Base-by-base conservation (phyloP, 2,797 vertebrate species). In the Trachops cirrhosus region DNA sequence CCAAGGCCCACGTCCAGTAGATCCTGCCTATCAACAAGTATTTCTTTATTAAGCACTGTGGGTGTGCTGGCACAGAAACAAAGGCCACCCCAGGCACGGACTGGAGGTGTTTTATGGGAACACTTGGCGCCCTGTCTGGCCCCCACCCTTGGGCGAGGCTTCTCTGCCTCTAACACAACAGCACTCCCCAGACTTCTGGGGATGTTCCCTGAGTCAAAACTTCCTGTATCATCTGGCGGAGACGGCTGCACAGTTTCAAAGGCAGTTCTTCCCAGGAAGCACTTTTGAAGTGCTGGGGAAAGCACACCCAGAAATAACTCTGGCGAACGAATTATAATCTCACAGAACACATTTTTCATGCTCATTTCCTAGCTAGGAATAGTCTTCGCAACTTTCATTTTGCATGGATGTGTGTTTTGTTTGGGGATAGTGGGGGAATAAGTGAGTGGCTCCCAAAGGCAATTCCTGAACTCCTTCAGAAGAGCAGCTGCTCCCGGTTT, bases 291-390 rank as follows among this genome's bases (percentile, higher is more conserved):
- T 37, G n/a, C 48, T 32, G 9, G 32, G 77, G 71, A 15, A 64
- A 96, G 82, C n/a, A 46, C 14, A 48, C 83, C 82, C 44, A 80
- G 86, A 91, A 86, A 78, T 70, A 88, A 94, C 87, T 37, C 85
- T 41, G 48, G 14, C 46, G 70, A 68, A 86, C 77, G 70, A 89
- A 78, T 70, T 75, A 39, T 5, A 12, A 50, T 59, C 79, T 89
- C 78, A 50, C 29, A 54, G 48, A 95, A 84, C 5, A 22, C 34
- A 62, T 54, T 37, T 37, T 37, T 11, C 85, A n/a, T 29, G n/a
- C 37, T 96, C 79, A 22, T 18, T 91, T 79, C 32, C 86, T 18
- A 21, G 78, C 77, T 16, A 34, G 84, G 84, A 86, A 88, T 1
- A 39, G 22, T 54, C 85, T 48, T 78, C 73, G 21, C 87, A 41